Conservation (phyloP, 1,140 invertebrate genomes). For the Probaryconus sp. region DNA sequence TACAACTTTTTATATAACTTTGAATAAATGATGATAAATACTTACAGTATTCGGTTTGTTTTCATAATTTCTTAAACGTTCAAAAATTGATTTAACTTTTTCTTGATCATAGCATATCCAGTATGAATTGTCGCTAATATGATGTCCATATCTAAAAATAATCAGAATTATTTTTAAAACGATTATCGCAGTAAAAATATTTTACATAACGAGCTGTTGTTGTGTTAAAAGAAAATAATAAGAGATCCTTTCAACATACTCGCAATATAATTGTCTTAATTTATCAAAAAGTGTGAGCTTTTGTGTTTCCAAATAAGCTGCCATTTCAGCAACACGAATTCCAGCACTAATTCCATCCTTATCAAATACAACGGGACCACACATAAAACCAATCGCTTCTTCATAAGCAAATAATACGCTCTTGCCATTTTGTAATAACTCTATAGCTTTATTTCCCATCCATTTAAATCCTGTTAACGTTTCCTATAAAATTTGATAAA, state of each 20-base stretch:
- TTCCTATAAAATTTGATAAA: slow-evolving; percentile 80
- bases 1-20: too few relatives aligned
- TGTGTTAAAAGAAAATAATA: background rate
- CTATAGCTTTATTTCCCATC: slow-evolving; percentile 95
- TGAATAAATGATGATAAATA: slow-evolving; percentile 7
- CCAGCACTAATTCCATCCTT: slow-evolving; percentile 97
- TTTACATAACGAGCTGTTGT: too few relatives aligned
- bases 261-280: slow-evolving; percentile 88
- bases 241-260: slow-evolving; percentile 74
- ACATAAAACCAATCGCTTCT: slow-evolving; percentile 97
- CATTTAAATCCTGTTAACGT: slow-evolving; percentile 99
- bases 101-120: slow-evolving; percentile 89
- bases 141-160: slow-evolving; percentile 85
- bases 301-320: slow-evolving; percentile 84
- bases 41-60: slow-evolving; percentile 82
- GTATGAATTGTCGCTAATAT: slow-evolving; percentile 92
- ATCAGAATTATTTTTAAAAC: slow-evolving; percentile 23
- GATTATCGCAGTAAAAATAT: slow-evolving; percentile 1
- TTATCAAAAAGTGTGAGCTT: slow-evolving; percentile 85
- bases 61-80: slow-evolving; percentile 87
- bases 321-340: slow-evolving; percentile 87
- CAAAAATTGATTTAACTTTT: slow-evolving; percentile 88
- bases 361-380: slow-evolving; percentile 90
- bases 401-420: slow-evolving; percentile 96
- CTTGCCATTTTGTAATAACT: slow-evolving; percentile 85